A percentile compares a stretch with the other conserved stretches of the same genome.
Evolutionary conservation across 2,797 vertebrate genomes (phyloP).

Genomic region (Brachyrhaphis roseni): DNA sequence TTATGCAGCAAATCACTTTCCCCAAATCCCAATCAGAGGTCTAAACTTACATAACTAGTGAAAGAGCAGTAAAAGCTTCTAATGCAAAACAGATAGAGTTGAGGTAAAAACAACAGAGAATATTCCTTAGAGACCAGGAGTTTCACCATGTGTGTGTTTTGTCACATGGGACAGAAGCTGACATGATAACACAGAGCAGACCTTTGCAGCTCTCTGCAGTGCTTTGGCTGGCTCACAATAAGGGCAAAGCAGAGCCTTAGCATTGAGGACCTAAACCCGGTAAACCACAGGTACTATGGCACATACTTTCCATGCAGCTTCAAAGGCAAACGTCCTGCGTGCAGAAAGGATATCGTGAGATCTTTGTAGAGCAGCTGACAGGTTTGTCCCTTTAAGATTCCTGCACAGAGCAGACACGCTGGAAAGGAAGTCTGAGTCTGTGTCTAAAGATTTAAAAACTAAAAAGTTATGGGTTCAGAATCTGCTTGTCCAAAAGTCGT

Average conservation of each 20-base stretch:
- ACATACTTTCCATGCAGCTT: neutral
- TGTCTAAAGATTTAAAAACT: neutral
- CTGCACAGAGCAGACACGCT: neutral
- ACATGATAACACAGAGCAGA: slow-evolving; percentile 76
- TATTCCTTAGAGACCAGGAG: slow-evolving; percentile 31
- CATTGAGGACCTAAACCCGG: slow-evolving; percentile 26
- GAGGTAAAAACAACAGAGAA: slow-evolving; percentile 1
- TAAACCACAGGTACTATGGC: slow-evolving; percentile 29
- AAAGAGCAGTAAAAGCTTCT: neutral
- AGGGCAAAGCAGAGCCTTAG: slow-evolving; percentile 15
- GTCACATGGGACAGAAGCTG: slow-evolving; percentile 67
- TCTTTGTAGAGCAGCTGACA: neutral
- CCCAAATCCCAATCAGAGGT: slow-evolving; percentile 23
- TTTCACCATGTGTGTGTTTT: slow-evolving; percentile 44
- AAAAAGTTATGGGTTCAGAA: neutral
- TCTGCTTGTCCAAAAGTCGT: neutral
- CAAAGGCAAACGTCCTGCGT: neutral
- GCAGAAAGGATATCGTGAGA: neutral
- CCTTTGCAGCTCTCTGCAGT: slow-evolving; percentile 46
- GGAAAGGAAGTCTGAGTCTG: neutral
- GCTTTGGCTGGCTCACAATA: slow-evolving; percentile 46
- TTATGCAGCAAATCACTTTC: slow-evolving; percentile 36
- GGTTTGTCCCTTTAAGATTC: neutral
- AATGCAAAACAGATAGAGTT: neutral
- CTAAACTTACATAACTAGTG: slow-evolving; percentile 7